Percentiles rank a stretch among this genome's conserved stretches.
Evolutionary conservation across 1,140 invertebrate species (phyloP).

Genomic region (Temnothorax nylanderi): DNA sequence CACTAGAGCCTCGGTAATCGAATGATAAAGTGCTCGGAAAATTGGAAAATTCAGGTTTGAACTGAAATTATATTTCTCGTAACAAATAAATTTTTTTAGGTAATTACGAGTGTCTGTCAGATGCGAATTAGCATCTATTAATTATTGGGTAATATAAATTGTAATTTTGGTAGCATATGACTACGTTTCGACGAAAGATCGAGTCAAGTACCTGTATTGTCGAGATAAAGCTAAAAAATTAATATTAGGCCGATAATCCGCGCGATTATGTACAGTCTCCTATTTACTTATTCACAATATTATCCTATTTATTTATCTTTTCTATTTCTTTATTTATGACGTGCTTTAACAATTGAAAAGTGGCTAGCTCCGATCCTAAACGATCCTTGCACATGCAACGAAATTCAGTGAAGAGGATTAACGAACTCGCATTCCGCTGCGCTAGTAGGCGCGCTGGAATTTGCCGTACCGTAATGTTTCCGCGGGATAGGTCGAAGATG

Average conservation of each 20-base stretch:
- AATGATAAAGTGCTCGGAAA: neutral
- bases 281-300: neutral
- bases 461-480: constrained; percentile 28
- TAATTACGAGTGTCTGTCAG: neutral
- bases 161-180: neutral
- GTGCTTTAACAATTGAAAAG: neutral
- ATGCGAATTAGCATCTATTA: neutral
- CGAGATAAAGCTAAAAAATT: neutral
- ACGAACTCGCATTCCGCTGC: neutral
- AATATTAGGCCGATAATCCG: neutral
- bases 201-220: neutral
- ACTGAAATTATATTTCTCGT: neutral
- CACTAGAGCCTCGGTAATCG: neutral
- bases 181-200: neutral
- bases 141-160: neutral
- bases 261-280: neutral
- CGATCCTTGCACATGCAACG: neutral
- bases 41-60: neutral
- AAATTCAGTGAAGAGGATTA: constrained; percentile 7
- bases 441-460: constrained; percentile 27
- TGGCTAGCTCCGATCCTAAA: neutral
- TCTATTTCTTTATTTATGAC: neutral
- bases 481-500: constrained; percentile 28
- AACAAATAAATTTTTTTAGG: neutral
- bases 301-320: neutral